Conservation (phyloP, 2,888 invertebrate species). For the Synanthedon myopaeformis region DNA sequence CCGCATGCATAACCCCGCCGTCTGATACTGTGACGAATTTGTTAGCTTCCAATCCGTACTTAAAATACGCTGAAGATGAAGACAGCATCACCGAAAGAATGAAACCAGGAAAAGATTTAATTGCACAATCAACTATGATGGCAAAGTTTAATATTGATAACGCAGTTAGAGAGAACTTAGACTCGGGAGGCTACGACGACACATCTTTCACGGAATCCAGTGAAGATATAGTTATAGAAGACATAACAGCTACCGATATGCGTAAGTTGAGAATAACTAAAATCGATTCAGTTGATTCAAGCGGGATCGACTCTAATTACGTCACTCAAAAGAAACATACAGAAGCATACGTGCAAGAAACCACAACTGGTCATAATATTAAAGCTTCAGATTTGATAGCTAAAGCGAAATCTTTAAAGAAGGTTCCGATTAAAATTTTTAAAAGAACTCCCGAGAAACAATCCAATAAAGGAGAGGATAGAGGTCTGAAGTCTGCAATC, state of each 20-base stretch:
- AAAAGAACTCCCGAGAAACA: slow-evolving; percentile 5
- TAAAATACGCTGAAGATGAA: slow-evolving; percentile 48
- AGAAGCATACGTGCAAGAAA: slow-evolving; percentile 25
- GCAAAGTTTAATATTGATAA: slow-evolving; percentile 54
- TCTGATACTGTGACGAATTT: slow-evolving; percentile 45
- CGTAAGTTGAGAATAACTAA: not conserved
- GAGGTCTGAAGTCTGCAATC: slow-evolving; percentile 31
- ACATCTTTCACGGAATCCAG: slow-evolving; percentile 54
- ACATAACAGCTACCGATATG: slow-evolving; percentile 22
- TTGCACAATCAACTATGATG: slow-evolving; percentile 59
- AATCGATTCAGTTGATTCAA: not conserved
- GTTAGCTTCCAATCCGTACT: slow-evolving; percentile 47
- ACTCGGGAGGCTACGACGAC: slow-evolving; percentile 52
- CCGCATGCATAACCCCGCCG: slow-evolving; percentile 45
- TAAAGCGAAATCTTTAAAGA: slow-evolving; percentile 38
- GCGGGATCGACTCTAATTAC: not conserved
- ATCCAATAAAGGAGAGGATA: slow-evolving; percentile 11
- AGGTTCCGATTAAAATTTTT: slow-evolving; percentile 12
- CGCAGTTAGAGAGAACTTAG: slow-evolving; percentile 48
- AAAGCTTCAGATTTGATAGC: slow-evolving; percentile 41
- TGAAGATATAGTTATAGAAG: slow-evolving; percentile 42
- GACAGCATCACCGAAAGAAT: slow-evolving; percentile 47
- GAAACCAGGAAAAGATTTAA: slow-evolving; percentile 41
- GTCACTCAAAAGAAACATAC: slow-evolving; percentile 30
- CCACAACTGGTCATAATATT: slow-evolving; percentile 41